Evolutionary conservation across 2,888 invertebrate species (phyloP).

Genomic region (Tetranychus truncatus): DNA sequence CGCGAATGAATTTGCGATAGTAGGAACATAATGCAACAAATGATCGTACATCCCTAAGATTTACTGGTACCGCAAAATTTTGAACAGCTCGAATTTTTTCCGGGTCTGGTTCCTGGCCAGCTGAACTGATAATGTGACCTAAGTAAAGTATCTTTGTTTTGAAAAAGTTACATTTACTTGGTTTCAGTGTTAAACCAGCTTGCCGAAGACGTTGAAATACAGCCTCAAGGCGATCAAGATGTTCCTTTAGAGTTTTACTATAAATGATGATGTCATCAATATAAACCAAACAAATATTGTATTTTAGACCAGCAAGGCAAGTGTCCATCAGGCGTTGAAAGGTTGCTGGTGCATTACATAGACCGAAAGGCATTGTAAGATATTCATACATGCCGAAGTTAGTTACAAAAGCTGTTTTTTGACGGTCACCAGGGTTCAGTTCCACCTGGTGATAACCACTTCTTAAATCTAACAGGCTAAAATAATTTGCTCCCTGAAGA

Average conservation of each 20-base stretch:
- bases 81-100: constrained; percentile 20
- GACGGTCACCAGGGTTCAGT: constrained; percentile 23
- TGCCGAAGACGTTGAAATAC: constrained; percentile 25
- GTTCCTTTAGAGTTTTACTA: constrained; percentile 21
- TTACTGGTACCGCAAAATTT: constrained; percentile 22
- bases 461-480: constrained; percentile 24
- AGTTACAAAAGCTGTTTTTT: constrained; percentile 28
- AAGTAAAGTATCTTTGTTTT: no score
- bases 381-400: constrained; percentile 24
- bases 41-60: constrained; percentile 20
- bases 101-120: no score
- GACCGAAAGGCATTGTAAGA: constrained; percentile 25
- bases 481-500: constrained; percentile 22
- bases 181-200: constrained; percentile 25
- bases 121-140: no score
- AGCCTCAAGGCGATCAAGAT: constrained; percentile 19
- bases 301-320: constrained; percentile 24
- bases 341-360: constrained; percentile 24
- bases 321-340: constrained; percentile 27
- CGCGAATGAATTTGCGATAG: constrained; percentile 25
- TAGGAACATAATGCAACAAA: constrained; percentile 26
- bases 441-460: constrained; percentile 27
- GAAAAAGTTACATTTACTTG: no score
- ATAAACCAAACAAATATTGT: constrained; percentile 24
- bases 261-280: constrained; percentile 27